Conservation (phyloP, 2,797 vertebrate genomes). For the Falco cherrug region DNA sequence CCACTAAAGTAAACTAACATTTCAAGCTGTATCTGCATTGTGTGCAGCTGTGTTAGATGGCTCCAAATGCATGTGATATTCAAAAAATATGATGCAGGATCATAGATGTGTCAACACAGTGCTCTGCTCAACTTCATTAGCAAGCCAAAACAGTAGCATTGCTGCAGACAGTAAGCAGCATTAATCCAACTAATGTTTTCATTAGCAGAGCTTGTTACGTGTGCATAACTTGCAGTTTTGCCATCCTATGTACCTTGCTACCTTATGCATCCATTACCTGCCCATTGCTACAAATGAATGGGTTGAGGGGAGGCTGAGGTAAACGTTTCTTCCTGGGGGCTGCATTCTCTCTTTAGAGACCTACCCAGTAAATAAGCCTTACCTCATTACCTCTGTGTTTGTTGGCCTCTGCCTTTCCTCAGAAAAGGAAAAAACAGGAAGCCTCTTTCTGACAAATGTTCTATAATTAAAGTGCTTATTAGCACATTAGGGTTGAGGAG, state of each 20-base stretch:
- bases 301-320: not conserved
- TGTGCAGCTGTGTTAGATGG: not conserved
- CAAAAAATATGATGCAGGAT: not conserved
- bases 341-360: not conserved
- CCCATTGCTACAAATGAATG: not conserved
- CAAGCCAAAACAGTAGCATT: not conserved
- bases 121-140: not conserved
- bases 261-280: not conserved
- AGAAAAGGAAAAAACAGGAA: not conserved
- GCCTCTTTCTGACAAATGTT: not conserved
- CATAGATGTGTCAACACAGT: not conserved
- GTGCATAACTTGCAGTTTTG: not conserved
- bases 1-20: not conserved
- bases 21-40: not conserved
- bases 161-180: not conserved
- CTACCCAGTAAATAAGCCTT: not conserved
- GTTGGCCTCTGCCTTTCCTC: not conserved
- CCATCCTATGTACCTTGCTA: accelerated
- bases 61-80: accelerated
- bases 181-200: not conserved
- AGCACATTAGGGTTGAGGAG: not conserved
- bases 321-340: not conserved
- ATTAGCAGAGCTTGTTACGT: not conserved
- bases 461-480: not conserved
- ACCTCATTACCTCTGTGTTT: not conserved